Percentiles rank a stretch among this genome's conserved stretches.
These are phyloP conservation scores for Trissolcus brochymenae DNA, from an alignment of 2,888 invertebrate species.

Conservation along the genomic window DNA sequence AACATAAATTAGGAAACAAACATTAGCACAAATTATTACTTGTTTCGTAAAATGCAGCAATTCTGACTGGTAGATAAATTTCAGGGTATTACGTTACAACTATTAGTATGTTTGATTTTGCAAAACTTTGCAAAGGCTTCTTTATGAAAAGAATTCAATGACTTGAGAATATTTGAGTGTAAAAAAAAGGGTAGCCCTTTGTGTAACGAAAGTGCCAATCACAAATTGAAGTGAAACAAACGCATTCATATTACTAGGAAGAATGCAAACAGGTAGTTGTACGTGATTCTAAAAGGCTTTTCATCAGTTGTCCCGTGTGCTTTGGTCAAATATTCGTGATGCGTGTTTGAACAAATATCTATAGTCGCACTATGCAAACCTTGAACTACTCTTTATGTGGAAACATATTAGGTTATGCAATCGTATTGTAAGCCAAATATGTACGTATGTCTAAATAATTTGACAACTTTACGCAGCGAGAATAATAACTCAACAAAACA, in stretches of 20 bases:
- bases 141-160: background rate
- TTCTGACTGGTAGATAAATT: constrained; percentile 22
- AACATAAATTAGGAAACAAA: no score
- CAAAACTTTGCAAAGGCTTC: no score
- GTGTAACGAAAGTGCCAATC: constrained; percentile 5
- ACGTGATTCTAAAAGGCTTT: constrained; percentile 37
- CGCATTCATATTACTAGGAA: constrained; percentile 37
- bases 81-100: no score
- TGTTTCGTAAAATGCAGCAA: background rate
- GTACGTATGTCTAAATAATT: background rate
- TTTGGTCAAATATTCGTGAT: constrained; percentile 32
- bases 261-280: constrained; percentile 50
- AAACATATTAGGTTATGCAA: no score
- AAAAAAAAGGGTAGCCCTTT: constrained; percentile 12
- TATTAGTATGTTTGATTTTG: no score
- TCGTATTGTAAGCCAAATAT: no score
- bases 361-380: constrained; percentile 27
- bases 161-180: background rate
- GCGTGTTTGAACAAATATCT: constrained; percentile 33
- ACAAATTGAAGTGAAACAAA: constrained; percentile 34
- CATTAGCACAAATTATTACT: no score
- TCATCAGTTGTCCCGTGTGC: constrained; percentile 29
- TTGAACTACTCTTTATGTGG: background rate
- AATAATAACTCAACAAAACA: background rate
- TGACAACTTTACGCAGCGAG: background rate